Evolutionary conservation across 2,113 vertebrate species (phyloP), one percentile per base, ranked within the genome.

Genomic region (Hipposideros armiger): DNA sequence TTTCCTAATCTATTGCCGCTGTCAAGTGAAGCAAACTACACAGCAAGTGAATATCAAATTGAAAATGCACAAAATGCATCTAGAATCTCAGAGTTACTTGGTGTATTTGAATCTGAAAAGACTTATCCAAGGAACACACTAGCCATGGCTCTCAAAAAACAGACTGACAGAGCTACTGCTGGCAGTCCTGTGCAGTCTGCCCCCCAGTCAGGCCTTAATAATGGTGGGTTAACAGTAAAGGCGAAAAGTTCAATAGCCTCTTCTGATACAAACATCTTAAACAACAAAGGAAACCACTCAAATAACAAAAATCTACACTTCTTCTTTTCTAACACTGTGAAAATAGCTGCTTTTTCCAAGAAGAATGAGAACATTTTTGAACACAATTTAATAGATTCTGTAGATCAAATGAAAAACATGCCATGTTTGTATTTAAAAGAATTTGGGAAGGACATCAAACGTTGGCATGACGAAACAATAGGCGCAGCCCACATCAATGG

Each of bases 61-160:
- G 90, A 94, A 92, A 97, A 97, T 30, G 81, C 97, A 90, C 90
- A 91, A 97, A 93, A 74, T 8, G 6, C 22, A 32, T 74, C 96
- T 94, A 97, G 94, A 97, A 98, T 97, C 74, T 94, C 98, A 94
- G 87, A 98, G 94, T 92, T 97, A 94, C 20, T 97, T 80, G 86
- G 86, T 67, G 78, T 95, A 54, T 81, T 95, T 96, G 90, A 97
- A 97, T 95, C 87, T 92, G 96, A 96, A 72, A 90, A 98, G 73
- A 92, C 30, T 36, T 94, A 64, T 92, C 97, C 97, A 4, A 94
- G 69, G 1, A n/a, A 96, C 45, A 26, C 50, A 24, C 69, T 97
- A 60, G 93, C 91, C 56, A 54, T 94, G 93, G 92, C 94, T 91
- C 32, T 62, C 42, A 32, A 94, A 58, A 85, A 94, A 83, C 74